These are phyloP conservation scores for Cyprinodon variegatus DNA, from an alignment of 2,113 vertebrate species.

Conservation along the genomic window DNA sequence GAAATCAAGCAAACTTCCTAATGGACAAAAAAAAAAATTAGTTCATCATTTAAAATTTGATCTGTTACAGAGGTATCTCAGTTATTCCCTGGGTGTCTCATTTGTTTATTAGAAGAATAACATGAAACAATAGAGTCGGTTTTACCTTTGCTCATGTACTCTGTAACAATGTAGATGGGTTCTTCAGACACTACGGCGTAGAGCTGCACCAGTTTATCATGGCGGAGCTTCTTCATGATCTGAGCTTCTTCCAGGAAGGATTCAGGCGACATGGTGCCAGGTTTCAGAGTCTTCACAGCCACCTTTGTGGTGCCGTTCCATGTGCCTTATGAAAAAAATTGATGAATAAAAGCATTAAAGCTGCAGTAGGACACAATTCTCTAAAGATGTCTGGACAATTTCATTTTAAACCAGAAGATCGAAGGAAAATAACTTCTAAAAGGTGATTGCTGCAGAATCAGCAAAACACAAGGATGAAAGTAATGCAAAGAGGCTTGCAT, in stretches of 20 bases:
- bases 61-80: neutral
- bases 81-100: neutral
- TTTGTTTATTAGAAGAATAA: neutral
- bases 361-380: neutral
- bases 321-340: conserved; percentile 80
- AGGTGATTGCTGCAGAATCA: neutral
- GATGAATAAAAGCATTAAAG: neutral
- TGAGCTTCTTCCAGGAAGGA: conserved; percentile 98
- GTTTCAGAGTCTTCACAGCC: conserved; percentile 98
- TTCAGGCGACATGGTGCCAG: conserved; percentile 98
- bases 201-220: conserved; percentile 97
- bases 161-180: conserved; percentile 98
- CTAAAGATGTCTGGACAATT: neutral
- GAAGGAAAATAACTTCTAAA: neutral
- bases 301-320: conserved; percentile 99
- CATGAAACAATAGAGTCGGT: neutral
- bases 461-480: too few species aligned
- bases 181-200: conserved; percentile 98
- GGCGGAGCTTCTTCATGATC: conserved; percentile 99
- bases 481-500: too few species aligned
- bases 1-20: conserved; percentile 98
- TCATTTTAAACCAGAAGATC: neutral
- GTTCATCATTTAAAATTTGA: neutral
- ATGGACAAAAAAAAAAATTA: conserved; percentile 29
- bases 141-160: conserved; percentile 98